phyloP scores from a whole-genome alignment of 2,888 invertebrate species.

The Iselma pallidipennis region DNA sequence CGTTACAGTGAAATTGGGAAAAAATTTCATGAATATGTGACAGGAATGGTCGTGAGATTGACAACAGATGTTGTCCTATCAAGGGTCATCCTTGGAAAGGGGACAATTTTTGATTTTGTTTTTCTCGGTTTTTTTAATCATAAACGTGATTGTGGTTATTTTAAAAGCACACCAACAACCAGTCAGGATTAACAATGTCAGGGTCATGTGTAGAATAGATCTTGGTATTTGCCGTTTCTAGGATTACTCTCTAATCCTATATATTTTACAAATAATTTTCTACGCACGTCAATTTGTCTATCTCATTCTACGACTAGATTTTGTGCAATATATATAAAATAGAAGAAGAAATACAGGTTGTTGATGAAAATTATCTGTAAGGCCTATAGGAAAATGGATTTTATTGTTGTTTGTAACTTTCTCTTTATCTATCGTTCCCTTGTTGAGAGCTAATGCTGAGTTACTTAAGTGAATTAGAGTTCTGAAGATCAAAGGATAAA shows the following conservation, averaged over 20 bases:
- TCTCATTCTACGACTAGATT: no score
- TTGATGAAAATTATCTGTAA: no score
- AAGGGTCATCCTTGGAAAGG: neutral
- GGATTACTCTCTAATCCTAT: neutral
- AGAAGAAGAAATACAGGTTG: no score
- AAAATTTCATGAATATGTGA: neutral
- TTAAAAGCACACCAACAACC: neutral
- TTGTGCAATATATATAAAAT: no score
- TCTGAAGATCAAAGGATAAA: no score
- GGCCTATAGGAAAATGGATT: no score
- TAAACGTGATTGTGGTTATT: neutral
- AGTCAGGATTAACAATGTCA: neutral
- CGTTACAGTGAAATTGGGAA: neutral
- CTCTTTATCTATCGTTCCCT: no score
- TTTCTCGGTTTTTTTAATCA: neutral
- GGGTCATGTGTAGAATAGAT: neutral
- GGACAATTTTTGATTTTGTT: neutral
- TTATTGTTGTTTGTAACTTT: no score
- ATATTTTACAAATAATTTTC: neutral
- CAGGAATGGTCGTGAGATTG: neutral
- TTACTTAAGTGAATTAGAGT: no score
- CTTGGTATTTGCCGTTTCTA: neutral
- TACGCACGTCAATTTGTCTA: no score
- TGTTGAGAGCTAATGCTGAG: no score
- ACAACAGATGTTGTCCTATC: neutral